These are phyloP conservation scores for Pedionomus torquatus DNA, from an alignment of 2,113 vertebrate species.

Conservation along the genomic window DNA sequence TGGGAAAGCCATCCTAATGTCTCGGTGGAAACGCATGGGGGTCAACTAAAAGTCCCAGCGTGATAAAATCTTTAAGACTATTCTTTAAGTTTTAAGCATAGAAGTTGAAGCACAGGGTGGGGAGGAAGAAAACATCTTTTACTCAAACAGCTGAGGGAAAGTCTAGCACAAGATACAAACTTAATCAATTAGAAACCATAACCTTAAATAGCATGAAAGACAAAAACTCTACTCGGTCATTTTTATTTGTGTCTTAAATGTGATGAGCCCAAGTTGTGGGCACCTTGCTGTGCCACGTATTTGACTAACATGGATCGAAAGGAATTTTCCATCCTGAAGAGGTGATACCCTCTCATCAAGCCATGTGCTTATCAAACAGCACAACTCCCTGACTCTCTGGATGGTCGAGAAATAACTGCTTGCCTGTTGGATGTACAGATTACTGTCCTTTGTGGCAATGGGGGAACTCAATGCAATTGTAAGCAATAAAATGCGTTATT, in stretches of 20 bases:
- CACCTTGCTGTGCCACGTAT: neutral
- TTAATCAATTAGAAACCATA: neutral
- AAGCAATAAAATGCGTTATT: neutral
- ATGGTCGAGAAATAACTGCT: neutral
- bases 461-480: neutral
- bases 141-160: neutral
- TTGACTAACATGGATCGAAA: neutral
- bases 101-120: neutral
- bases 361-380: neutral
- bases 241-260: neutral
- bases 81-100: neutral
- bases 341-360: neutral
- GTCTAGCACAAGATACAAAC: neutral
- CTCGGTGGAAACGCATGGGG: neutral
- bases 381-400: neutral
- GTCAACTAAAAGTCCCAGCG: neutral
- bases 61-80: neutral
- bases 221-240: neutral
- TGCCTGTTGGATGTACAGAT: neutral
- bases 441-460: neutral
- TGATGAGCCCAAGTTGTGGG: neutral
- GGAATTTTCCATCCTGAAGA: neutral
- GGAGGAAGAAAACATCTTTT: neutral
- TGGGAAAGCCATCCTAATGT: slow-evolving; percentile 13
- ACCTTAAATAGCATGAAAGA: neutral